These are phyloP conservation scores for Leptura quadrifasciata DNA, from an alignment of 2,888 invertebrate species.

Conservation along the genomic window DNA sequence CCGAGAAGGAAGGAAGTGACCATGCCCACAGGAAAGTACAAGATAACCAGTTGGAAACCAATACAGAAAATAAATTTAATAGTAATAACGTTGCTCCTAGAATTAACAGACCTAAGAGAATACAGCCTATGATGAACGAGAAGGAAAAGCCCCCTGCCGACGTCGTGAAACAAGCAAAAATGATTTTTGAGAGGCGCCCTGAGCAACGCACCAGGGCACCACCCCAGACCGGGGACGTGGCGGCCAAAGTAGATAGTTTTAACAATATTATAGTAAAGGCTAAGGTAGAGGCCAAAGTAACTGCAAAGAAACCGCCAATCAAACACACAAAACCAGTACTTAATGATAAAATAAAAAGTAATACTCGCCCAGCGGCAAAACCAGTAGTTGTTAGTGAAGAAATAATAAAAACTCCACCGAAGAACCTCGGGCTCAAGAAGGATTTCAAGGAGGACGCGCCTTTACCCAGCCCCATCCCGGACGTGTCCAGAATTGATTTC, in stretches of 20 bases:
- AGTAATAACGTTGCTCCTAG: constrained; percentile 61
- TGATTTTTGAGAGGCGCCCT: constrained; percentile 86
- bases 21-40: constrained; percentile 59
- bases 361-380: constrained; percentile 50
- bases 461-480: constrained; percentile 70
- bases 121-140: constrained; percentile 81
- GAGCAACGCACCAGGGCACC: constrained; percentile 76
- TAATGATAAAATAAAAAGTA: constrained; percentile 64
- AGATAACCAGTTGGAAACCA: constrained; percentile 47
- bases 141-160: constrained; percentile 91
- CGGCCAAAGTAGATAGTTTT: constrained; percentile 80
- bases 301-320: constrained; percentile 70
- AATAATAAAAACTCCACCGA: constrained; percentile 35
- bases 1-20: constrained; percentile 69
- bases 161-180: constrained; percentile 89
- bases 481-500: constrained; percentile 67
- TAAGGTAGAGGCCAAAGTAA: constrained; percentile 67
- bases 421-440: constrained; percentile 51
- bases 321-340: constrained; percentile 74
- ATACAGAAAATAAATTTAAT: constrained; percentile 51
- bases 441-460: constrained; percentile 50
- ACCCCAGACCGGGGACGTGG: constrained; percentile 78
- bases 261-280: constrained; percentile 79
- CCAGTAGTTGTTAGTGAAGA: constrained; percentile 55
- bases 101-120: constrained; percentile 78